Percentiles rank a stretch among this genome's conserved stretches.
These are phyloP conservation scores for Perdita meconis DNA, from an alignment of 2,888 invertebrate species.

Conservation along the genomic window DNA sequence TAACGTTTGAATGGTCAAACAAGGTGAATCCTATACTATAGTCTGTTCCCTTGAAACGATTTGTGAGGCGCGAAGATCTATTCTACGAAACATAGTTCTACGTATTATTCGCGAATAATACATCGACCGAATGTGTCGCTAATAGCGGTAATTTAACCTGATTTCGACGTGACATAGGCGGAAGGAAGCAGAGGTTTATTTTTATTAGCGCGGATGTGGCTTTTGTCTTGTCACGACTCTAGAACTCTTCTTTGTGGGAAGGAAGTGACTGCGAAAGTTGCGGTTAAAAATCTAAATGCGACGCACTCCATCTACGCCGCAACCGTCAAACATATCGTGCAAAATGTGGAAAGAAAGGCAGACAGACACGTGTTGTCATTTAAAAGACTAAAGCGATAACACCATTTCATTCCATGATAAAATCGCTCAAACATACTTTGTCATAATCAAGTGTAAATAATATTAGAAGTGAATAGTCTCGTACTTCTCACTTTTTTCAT, in stretches of 20 bases:
- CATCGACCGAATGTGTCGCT: neutral
- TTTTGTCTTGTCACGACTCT: conserved; percentile 68
- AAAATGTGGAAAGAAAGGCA: neutral
- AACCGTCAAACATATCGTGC: neutral
- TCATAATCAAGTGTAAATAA: too few relatives aligned
- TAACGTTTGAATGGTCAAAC: too few relatives aligned
- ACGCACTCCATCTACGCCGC: neutral
- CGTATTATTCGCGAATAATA: neutral
- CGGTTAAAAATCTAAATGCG: conserved; percentile 29
- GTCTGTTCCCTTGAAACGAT: too few relatives aligned
- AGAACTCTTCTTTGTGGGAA: conserved; percentile 36
- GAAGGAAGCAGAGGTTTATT: conserved; percentile 47
- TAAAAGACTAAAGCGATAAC: too few relatives aligned
- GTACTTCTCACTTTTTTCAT: too few relatives aligned
- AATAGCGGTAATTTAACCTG: neutral
- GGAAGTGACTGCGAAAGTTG: conserved; percentile 55
- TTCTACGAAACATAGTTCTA: too few relatives aligned
- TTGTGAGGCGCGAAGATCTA: too few relatives aligned
- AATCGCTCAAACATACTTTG: too few relatives aligned
- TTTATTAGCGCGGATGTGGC: conserved; percentile 66
- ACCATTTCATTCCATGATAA: too few relatives aligned
- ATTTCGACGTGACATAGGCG: neutral
- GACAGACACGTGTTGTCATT: too few relatives aligned
- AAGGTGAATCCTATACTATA: too few relatives aligned
- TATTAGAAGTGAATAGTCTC: too few relatives aligned